phyloP scores from a whole-genome alignment of 2,888 invertebrate genomes.

The Phoenoteleia sp. region DNA sequence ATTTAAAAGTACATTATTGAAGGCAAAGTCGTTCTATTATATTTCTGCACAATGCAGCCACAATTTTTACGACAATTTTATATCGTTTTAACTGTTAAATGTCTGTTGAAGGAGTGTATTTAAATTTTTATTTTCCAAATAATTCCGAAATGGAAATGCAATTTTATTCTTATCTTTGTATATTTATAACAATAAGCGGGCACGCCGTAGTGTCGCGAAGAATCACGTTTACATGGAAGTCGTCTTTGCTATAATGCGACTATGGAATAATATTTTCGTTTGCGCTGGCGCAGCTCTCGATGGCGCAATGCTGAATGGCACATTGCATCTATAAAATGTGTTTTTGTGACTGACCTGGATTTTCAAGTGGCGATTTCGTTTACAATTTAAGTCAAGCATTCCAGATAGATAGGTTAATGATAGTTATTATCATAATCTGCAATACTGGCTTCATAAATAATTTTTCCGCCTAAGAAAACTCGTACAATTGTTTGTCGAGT shows the following conservation, averaged over 20 bases:
- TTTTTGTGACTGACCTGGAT: conserved; percentile 53
- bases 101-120: neutral
- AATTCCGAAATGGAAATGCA: conserved; percentile 4
- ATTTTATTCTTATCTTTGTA: conserved; percentile 49
- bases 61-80: conserved; percentile 5
- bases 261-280: conserved; percentile 45
- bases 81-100: neutral
- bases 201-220: conserved; percentile 5
- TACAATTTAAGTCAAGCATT: conserved; percentile 25
- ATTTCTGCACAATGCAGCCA: conserved; percentile 5
- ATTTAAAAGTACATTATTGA: conserved; percentile 13
- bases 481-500: too few species aligned
- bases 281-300: conserved; percentile 12
- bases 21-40: conserved; percentile 1
- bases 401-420: conserved; percentile 45
- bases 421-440: conserved; percentile 14
- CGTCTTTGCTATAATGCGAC: conserved; percentile 27
- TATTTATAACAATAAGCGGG: conserved; percentile 45
- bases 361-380: conserved; percentile 32
- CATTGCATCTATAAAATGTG: conserved; percentile 44
- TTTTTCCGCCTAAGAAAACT: too few species aligned
- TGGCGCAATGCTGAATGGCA: conserved; percentile 28
- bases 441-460: too few species aligned
- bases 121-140: conserved; percentile 26
- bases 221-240: conserved; percentile 12